Base-by-base conservation (phyloP, 2,113 vertebrate genomes). In the Brachirus orientalis region DNA sequence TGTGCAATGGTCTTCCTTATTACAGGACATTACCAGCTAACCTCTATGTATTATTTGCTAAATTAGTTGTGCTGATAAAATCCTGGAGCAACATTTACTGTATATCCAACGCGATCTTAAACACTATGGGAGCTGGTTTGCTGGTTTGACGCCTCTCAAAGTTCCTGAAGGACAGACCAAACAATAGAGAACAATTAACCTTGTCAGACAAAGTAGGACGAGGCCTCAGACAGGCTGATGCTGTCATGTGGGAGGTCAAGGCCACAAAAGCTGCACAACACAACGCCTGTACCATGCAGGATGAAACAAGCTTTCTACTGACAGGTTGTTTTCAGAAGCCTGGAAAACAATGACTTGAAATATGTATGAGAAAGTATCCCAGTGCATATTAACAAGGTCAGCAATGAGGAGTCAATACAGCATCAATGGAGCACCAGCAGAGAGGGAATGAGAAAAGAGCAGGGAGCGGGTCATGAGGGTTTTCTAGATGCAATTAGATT, bases 331-430 rank as follows among this genome's bases (percentile, higher is more conserved):
- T 91, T 88, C 86, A 91, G 85, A 84, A 75, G 83, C 75, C 70
- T 84, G 82, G 86, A 88, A 89, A 90, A 43, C 84, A 90, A 10
- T 62, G 77, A 73, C 79, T 80, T 91, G 79, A 91, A 91, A 91
- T 91, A 93, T 91, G 88, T 88, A 92, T 92, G 89, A 89, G 87
- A 78, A 79, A 80, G 88, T 84, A 86, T 86, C 82, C 84, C 66
- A 17, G 80, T 22, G 85, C 86, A 91, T 89, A 93, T 90, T 88
- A 92, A 91, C 84, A 84, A 83, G 86, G 89, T 86, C 84, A 63
- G 83, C 55, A 46, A 67, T 19, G 22, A 67, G 65, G 75, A 86
- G 73, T 80, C 72, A 75, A 85, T 85, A 78, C 65, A 70, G 56
- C 82, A 63, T 84, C 78, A 79, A 66, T 82, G 73, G 61, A 65